These are phyloP conservation scores for Oryzaephilus surinamensis DNA, from an alignment of 1,140 invertebrate genomes.

Conservation along the genomic window DNA sequence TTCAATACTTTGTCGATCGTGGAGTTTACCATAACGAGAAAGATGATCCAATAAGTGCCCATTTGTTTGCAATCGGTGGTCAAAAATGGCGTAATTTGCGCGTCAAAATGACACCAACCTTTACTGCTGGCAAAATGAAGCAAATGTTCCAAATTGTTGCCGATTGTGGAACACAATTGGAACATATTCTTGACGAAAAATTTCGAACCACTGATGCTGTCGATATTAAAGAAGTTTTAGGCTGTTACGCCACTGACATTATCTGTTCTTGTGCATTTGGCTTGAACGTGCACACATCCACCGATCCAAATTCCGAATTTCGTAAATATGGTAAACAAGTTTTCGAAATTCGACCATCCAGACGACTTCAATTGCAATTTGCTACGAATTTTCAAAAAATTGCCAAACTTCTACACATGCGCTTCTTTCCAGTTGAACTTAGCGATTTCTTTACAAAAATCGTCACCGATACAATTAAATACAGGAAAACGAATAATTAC, in stretches of 20 bases:
- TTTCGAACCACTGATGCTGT: too few relatives aligned
- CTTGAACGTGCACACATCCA: constrained; percentile 33
- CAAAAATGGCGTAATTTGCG: constrained; percentile 37
- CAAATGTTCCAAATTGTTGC: constrained; percentile 34
- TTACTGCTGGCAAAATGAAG: constrained; percentile 40
- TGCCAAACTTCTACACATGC: constrained; percentile 1
- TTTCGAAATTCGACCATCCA: not conserved
- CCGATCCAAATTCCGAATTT: constrained; percentile 33
- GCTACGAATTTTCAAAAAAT: constrained; percentile 6
- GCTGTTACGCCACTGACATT: constrained; percentile 39
- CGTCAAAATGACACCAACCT: constrained; percentile 38
- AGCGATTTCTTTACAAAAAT: constrained; percentile 13
- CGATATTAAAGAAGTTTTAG: constrained; percentile 35
- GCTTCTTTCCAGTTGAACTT: constrained; percentile 2
- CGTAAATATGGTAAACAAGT: constrained; percentile 12
- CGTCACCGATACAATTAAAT: constrained; percentile 11
- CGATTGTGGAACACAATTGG: constrained; percentile 12
- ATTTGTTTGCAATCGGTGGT: constrained; percentile 24
- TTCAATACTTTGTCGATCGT: constrained; percentile 35
- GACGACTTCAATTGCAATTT: constrained; percentile 2
- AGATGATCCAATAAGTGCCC: constrained; percentile 40
- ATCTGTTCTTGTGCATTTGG: constrained; percentile 39
- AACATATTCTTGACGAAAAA: constrained; percentile 20
- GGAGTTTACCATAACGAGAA: constrained; percentile 34
- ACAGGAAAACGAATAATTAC: constrained; percentile 9